These are phyloP conservation scores for Dicerorhinus sumatrensis DNA, from an alignment of 2,113 vertebrate species.

Conservation along the genomic window DNA sequence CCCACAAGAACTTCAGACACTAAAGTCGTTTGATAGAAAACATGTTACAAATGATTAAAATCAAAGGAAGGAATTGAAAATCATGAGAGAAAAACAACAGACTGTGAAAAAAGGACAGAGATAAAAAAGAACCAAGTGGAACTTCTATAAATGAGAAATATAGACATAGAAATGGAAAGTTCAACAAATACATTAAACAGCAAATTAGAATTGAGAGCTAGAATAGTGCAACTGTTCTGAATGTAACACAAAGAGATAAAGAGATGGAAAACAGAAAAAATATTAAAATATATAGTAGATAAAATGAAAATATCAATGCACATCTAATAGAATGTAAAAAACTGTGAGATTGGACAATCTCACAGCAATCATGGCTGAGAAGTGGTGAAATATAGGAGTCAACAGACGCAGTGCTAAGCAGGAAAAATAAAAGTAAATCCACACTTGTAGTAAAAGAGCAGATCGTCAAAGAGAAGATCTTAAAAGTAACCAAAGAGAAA, in stretches of 20 bases:
- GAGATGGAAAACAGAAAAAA: not conserved
- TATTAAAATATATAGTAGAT: not conserved
- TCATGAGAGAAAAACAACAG: not conserved
- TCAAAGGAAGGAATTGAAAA: not conserved
- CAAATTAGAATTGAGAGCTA: not conserved
- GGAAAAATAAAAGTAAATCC: not conserved
- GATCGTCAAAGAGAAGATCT: not conserved
- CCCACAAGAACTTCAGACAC: not conserved
- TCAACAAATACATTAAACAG: not conserved
- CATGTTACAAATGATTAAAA: not conserved
- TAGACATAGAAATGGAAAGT: not conserved
- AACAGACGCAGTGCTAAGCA: not conserved
- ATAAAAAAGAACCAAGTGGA: not conserved
- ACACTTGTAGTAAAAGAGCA: not conserved
- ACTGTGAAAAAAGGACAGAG: not conserved
- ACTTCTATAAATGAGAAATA: not conserved
- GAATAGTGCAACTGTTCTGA: not conserved
- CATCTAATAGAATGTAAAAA: not conserved
- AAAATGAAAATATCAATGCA: not conserved
- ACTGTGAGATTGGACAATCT: not conserved
- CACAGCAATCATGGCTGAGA: not conserved
- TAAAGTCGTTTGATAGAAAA: not conserved
- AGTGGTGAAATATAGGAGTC: not conserved
- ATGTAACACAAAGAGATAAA: not conserved
- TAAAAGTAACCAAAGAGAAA: not conserved